Conservation (phyloP, 2,888 invertebrate species). For the Ashinkailepas kermadecensis region DNA sequence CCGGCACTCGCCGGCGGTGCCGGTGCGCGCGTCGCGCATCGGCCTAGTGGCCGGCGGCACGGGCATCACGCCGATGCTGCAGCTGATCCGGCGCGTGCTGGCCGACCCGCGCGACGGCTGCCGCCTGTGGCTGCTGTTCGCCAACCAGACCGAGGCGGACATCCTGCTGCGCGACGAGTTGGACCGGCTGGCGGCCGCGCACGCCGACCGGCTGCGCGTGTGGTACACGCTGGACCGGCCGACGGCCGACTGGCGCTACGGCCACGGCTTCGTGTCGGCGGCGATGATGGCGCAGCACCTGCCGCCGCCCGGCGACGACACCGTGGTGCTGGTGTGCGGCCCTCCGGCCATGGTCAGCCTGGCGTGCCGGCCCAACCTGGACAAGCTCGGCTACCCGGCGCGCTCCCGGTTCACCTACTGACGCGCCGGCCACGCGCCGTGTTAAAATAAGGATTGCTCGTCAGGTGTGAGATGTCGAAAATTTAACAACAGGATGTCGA, state of each 20-base stretch:
- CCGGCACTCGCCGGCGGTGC: constrained; percentile 75
- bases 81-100: constrained; percentile 78
- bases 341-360: constrained; percentile 95
- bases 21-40: constrained; percentile 60
- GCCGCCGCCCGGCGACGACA: neutral
- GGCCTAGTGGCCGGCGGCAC: constrained; percentile 94
- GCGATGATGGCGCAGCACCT: neutral
- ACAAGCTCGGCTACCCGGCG: constrained; percentile 75
- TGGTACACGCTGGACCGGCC: constrained; percentile 95
- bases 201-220: constrained; percentile 73
- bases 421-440: too few relatives aligned
- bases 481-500: too few relatives aligned
- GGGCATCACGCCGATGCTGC: constrained; percentile 97
- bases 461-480: too few relatives aligned
- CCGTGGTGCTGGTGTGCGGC: constrained; percentile 78
- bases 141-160: constrained; percentile 94
- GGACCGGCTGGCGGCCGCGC: constrained; percentile 61
- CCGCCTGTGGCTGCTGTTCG: constrained; percentile 74
- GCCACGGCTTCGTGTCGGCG: constrained; percentile 78
- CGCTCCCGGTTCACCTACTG: constrained; percentile 76
- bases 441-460: too few relatives aligned
- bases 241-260: constrained; percentile 79
- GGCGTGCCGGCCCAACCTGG: constrained; percentile 86
- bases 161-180: constrained; percentile 82
- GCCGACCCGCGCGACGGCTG: constrained; percentile 66